phyloP scores from a whole-genome alignment of 1,140 invertebrate species.

The Pogonomyrmex barbatus region DNA sequence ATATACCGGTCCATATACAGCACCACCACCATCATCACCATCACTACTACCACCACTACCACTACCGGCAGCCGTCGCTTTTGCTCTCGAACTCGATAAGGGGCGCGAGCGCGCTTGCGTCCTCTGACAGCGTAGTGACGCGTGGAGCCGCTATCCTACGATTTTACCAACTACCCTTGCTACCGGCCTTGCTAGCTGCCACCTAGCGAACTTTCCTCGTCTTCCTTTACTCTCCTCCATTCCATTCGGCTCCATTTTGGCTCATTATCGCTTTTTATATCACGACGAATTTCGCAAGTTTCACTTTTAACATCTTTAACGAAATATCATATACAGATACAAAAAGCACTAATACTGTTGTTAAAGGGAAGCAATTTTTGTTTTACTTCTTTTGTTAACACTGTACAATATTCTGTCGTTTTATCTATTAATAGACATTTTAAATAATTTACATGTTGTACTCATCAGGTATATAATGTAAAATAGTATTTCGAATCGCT shows the following conservation, averaged over 20 bases:
- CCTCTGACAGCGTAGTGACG: slow-evolving; percentile 72
- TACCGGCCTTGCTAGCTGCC: slow-evolving; percentile 59
- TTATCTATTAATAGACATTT: not conserved
- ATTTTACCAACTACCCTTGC: slow-evolving; percentile 77
- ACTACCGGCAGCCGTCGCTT: slow-evolving; percentile 75
- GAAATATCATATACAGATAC: not conserved
- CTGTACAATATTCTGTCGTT: not conserved
- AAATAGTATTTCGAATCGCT: not conserved
- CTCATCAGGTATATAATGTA: not conserved
- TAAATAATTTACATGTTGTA: not conserved
- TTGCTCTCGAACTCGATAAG: slow-evolving; percentile 84
- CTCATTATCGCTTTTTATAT: slow-evolving; percentile 10
- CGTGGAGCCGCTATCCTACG: slow-evolving; percentile 73
- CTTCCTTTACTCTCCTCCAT: slow-evolving; percentile 70
- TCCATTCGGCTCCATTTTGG: slow-evolving; percentile 14
- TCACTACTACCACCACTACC: slow-evolving; percentile 39
- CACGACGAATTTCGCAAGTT: not conserved
- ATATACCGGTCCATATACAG: slow-evolving; percentile 36
- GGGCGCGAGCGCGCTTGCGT: slow-evolving; percentile 78
- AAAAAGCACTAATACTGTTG: not conserved
- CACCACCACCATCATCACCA: slow-evolving; percentile 3
- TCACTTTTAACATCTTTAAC: not conserved
- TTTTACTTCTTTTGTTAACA: not conserved
- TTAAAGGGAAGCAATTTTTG: not conserved
- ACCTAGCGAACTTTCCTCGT: slow-evolving; percentile 47